Evolutionary conservation across 1,140 invertebrate genomes (phyloP).

Genomic region (Ostrea denselamellosa): DNA sequence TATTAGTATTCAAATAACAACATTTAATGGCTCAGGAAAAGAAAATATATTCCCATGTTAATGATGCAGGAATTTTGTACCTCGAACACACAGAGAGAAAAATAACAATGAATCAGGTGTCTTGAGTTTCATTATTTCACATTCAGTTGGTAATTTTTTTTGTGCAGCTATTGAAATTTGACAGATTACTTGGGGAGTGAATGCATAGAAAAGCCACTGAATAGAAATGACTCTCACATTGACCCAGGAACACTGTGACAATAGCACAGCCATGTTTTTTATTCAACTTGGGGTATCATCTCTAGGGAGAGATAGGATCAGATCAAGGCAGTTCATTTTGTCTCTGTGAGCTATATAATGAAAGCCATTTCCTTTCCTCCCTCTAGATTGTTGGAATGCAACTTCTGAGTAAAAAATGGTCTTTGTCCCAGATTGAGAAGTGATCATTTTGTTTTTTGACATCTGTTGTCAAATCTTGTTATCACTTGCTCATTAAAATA

Average conservation of each 20-base stretch:
- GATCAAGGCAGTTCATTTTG: neutral
- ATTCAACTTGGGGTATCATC: constrained; percentile 15
- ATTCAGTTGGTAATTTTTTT: constrained; percentile 25
- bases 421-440: constrained; percentile 21
- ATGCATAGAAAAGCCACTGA: constrained; percentile 1
- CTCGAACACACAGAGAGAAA: constrained; percentile 34
- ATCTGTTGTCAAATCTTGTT: constrained; percentile 17
- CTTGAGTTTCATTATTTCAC: constrained; percentile 18
- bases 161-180: constrained; percentile 25
- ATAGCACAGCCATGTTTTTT: constrained; percentile 20
- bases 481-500: constrained; percentile 12
- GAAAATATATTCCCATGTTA: constrained; percentile 31
- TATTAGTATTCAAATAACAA: constrained; percentile 31
- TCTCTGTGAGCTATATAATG: neutral
- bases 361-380: constrained; percentile 21
- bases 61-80: constrained; percentile 20
- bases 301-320: neutral
- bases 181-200: constrained; percentile 27
- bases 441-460: constrained; percentile 9
- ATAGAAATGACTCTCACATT: neutral
- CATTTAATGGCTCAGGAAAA: constrained; percentile 18
- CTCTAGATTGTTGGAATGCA: neutral
- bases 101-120: constrained; percentile 5
- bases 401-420: neutral
- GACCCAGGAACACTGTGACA: neutral